A percentile compares a stretch with the other conserved stretches of the same genome.
Evolutionary conservation across 2,888 invertebrate species (phyloP).

Genomic region (Eilema depressum): DNA sequence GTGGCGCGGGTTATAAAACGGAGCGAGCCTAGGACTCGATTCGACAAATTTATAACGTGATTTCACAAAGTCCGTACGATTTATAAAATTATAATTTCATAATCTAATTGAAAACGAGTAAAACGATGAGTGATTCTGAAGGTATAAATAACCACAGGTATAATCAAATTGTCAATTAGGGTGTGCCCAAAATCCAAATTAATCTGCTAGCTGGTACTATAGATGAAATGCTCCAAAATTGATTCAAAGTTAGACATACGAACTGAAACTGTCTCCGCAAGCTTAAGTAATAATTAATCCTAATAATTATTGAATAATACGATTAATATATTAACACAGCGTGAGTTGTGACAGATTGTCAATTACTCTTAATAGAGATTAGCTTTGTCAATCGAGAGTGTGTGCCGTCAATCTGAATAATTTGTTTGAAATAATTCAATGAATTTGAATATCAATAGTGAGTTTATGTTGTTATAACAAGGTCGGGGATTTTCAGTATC

Average conservation of each 20-base stretch:
- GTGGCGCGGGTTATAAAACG: no score
- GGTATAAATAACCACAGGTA: no score
- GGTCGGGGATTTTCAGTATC: not conserved
- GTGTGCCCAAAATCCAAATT: no score
- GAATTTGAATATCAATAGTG: not conserved
- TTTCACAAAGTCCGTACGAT: no score
- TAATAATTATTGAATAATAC: not conserved
- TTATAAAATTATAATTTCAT: no score
- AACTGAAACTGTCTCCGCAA: not conserved
- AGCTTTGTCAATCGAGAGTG: not conserved
- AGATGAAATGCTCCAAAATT: not conserved
- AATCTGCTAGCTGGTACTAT: no score
- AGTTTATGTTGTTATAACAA: not conserved
- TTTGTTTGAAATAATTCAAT: not conserved
- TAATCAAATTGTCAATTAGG: no score
- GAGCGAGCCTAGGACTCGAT: no score
- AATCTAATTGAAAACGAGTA: no score
- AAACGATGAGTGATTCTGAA: no score
- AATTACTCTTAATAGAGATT: not conserved
- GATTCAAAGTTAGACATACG: not conserved
- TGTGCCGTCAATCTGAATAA: not conserved
- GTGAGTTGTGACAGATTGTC: conserved; percentile 1
- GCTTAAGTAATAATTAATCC: not conserved
- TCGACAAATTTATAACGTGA: no score
- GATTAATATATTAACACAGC: not conserved